Conservation (phyloP, 1,140 invertebrate species). For the Glomeris maerens region DNA sequence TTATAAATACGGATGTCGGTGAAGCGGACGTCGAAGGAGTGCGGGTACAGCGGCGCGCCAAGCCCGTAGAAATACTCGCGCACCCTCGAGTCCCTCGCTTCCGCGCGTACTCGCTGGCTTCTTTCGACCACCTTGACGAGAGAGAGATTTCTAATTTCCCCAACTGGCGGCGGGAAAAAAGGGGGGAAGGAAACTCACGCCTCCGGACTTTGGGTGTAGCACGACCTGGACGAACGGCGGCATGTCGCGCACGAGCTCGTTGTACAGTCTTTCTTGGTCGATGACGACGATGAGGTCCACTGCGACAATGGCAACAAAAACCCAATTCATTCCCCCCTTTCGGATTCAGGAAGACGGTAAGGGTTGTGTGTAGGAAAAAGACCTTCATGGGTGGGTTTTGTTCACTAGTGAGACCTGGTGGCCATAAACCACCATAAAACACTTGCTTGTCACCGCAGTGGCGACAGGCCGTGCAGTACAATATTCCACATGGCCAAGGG, state of each 20-base stretch:
- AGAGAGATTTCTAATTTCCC: conserved; percentile 15
- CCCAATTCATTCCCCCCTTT: too few relatives aligned
- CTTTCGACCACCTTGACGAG: conserved; percentile 85
- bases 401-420: too few relatives aligned
- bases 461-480: too few relatives aligned
- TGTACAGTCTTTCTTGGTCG: conserved; percentile 91
- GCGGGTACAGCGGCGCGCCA: conserved; percentile 70
- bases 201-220: conserved; percentile 88
- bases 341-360: too few relatives aligned
- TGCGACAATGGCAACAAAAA: conserved; percentile 14
- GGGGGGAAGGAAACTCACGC: conserved; percentile 56
- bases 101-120: conserved; percentile 49
- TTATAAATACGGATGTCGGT: conserved; percentile 79
- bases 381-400: too few relatives aligned
- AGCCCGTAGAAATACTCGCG: conserved; percentile 91
- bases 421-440: too few relatives aligned
- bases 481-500: too few relatives aligned
- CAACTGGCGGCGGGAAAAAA: too few relatives aligned
- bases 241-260: conserved; percentile 83
- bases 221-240: conserved; percentile 85
- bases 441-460: too few relatives aligned
- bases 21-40: conserved; percentile 79
- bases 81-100: conserved; percentile 63
- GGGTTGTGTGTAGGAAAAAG: too few relatives aligned
- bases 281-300: conserved; percentile 86